Conservation (phyloP, 2,888 invertebrate genomes). For the Podotricha telesiphe region DNA sequence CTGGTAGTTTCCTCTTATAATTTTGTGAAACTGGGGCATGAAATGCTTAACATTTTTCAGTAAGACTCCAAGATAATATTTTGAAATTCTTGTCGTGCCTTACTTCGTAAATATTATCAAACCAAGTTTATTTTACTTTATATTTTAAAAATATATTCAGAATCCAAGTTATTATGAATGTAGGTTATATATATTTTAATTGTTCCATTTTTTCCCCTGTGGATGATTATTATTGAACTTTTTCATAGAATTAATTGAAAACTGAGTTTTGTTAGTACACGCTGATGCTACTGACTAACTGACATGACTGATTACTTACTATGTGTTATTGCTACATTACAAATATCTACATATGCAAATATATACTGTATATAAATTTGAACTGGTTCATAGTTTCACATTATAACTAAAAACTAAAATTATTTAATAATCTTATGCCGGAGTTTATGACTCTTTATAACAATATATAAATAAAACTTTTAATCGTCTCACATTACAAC, state of each 20-base stretch:
- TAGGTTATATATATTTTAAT: not conserved
- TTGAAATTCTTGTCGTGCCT: constrained; percentile 11
- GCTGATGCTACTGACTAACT: too few relatives aligned
- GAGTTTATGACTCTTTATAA: too few relatives aligned
- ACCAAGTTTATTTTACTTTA: not conserved
- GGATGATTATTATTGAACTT: not conserved
- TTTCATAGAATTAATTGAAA: not conserved
- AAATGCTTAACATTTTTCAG: constrained; percentile 15
- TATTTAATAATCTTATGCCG: too few relatives aligned
- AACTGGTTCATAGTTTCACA: too few relatives aligned
- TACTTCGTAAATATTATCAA: constrained; percentile 1
- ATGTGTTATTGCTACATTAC: too few relatives aligned
- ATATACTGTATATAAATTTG: too few relatives aligned
- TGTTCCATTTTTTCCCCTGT: not conserved
- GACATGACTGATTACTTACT: too few relatives aligned
- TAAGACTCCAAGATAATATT: constrained; percentile 23
- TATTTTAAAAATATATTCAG: not conserved
- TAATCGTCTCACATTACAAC: too few relatives aligned
- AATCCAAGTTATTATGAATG: constrained; percentile 1
- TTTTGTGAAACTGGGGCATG: constrained; percentile 27
- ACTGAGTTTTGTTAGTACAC: not conserved
- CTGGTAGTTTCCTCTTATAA: constrained; percentile 15
- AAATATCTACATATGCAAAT: too few relatives aligned
- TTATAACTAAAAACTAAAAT: too few relatives aligned
- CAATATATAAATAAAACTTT: too few relatives aligned